Evolutionary conservation across 2,113 vertebrate species (phyloP).

Genomic region (Lophura nycthemera): DNA sequence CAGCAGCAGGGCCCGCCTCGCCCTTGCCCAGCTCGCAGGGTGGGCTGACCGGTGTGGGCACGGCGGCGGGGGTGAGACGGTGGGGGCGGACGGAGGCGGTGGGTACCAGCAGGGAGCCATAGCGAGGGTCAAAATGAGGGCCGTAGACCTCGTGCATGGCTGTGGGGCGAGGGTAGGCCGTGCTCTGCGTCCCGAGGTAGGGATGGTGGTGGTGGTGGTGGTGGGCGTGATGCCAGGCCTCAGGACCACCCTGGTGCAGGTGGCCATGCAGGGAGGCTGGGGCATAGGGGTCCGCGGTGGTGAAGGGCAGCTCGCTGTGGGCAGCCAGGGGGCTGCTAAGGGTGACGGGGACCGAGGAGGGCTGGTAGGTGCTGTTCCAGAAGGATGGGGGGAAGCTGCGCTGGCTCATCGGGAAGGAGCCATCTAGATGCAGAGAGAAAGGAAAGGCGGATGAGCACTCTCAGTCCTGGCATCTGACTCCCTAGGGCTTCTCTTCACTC

Average conservation of each 20-base stretch:
- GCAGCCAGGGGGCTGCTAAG: constrained; percentile 82
- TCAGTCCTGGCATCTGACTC: background rate
- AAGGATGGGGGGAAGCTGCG: constrained; percentile 95
- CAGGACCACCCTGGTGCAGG: constrained; percentile 90
- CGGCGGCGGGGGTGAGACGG: constrained; percentile 82
- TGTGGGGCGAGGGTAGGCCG: constrained; percentile 84
- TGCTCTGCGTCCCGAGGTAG: constrained; percentile 87
- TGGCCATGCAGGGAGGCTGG: constrained; percentile 88
- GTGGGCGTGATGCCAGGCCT: constrained; percentile 92
- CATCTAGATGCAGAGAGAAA: constrained; percentile 77
- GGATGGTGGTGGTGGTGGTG: constrained; percentile 88
- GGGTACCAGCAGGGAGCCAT: constrained; percentile 90
- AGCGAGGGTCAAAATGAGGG: constrained; percentile 92
- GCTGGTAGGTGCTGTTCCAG: constrained; percentile 97
- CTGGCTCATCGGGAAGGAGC: constrained; percentile 95
- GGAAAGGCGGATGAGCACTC: background rate
- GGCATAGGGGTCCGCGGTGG: constrained; percentile 86
- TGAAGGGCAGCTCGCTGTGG: constrained; percentile 91
- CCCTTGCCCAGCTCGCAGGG: constrained; percentile 90
- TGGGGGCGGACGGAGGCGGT: constrained; percentile 86
- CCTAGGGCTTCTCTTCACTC: background rate
- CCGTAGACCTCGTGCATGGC: constrained; percentile 93
- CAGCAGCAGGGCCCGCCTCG: constrained; percentile 76
- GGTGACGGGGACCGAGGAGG: constrained; percentile 75
- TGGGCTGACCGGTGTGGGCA: constrained; percentile 81